Percentiles rank a stretch among this genome's conserved stretches.
These are phyloP conservation scores for Puntigrus tetrazona DNA, from an alignment of 2,113 vertebrate genomes.

Conservation along the genomic window DNA sequence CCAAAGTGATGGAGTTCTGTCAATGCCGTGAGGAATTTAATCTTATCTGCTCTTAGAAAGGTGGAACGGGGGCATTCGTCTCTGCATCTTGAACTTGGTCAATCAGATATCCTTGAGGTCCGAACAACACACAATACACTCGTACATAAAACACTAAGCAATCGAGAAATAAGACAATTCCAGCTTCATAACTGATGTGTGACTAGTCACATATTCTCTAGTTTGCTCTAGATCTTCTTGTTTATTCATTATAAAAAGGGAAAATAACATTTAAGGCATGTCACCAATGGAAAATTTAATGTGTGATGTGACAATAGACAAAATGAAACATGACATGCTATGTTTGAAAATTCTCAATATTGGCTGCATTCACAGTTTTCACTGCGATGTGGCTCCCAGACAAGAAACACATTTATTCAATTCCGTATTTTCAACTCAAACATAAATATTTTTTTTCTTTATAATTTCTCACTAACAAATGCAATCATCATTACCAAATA, in stretches of 20 bases:
- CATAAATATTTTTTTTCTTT: background rate
- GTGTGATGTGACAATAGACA: background rate
- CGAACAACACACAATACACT: background rate
- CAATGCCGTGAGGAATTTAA: background rate
- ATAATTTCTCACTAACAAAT: background rate
- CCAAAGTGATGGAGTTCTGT: background rate
- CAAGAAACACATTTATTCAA: background rate
- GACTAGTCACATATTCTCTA: background rate
- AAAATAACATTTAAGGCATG: background rate
- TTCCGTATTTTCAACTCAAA: background rate
- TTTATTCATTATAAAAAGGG: background rate
- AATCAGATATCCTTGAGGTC: background rate
- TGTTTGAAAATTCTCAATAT: background rate
- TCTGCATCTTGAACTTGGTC: slow-evolving; percentile 7
- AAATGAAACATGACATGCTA: background rate
- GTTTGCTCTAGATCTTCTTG: background rate
- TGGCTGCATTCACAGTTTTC: background rate
- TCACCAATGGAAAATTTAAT: background rate
- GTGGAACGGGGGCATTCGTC: background rate
- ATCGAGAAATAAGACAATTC: background rate
- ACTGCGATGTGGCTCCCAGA: background rate
- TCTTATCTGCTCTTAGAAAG: slow-evolving; percentile 23
- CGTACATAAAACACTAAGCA: background rate
- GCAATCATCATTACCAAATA: no score
- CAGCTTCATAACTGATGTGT: background rate